Base-by-base conservation (phyloP, 2,113 vertebrate genomes). In the Callopanchax toddi region DNA sequence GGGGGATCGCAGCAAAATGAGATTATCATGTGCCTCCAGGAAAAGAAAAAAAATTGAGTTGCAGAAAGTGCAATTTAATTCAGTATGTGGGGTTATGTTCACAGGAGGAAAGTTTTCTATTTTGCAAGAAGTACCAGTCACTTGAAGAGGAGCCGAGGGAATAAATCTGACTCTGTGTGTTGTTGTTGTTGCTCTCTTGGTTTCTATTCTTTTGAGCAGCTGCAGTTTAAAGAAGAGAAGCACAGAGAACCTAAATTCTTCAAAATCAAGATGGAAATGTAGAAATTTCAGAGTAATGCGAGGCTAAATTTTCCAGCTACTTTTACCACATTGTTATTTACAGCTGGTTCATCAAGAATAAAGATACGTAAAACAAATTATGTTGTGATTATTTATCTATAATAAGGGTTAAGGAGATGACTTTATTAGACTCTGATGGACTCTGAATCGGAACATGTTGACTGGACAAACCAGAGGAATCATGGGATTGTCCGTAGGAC, bases 1-100 rank as follows among this genome's bases (percentile, higher is more conserved):
- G 43, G 56, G 75, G 85, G 82, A 78, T 67, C 76, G 63, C 67
- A 85, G 72, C 73, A 68, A 66, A 79, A 88, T 83, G 61, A 71
- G 83, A 86, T 89, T 90, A 87, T 81, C 71, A 39, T 64, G 62
- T 55, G 73, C 54, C 64, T 71, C 67, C 7, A 39, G 15, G 16
- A 48, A 40, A 64, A 29, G 16, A 61, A 60, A 40, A 10, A 15
- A 15, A 45, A 44, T 20, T 25, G 72, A 45, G 32, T 45, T 42
- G 50, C 42, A 44, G 61, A 68, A 75, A 80, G 80, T 64, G 63
- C 50, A 64, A 69, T 67, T 82, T 86, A 81, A 84, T 83, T 74
- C 49, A 39, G 58, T 70, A 65, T 61, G 60, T 75, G 56, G 29
- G 62, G 67, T 71, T 82, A 63, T 78, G 76, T 78, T 82, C 61